Conservation (phyloP, 1,140 invertebrate genomes). For the Orchesella cincta region DNA sequence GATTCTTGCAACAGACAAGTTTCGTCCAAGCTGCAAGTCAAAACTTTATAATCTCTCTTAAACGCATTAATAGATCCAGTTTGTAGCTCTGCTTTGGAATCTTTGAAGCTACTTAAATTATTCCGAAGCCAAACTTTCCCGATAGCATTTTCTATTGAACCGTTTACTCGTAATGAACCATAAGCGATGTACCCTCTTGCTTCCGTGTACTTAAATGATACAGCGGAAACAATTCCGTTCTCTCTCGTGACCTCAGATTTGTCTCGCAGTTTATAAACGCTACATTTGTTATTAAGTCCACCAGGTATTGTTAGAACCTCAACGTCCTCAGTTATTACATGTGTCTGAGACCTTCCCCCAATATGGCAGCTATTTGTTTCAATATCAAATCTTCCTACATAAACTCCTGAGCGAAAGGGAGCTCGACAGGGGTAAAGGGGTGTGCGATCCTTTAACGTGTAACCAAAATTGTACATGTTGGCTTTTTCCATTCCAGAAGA, state of each 20-base stretch:
- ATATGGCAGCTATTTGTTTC: not conserved
- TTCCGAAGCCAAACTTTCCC: not conserved
- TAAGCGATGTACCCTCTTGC: not conserved
- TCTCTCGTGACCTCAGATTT: not conserved
- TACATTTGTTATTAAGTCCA: not conserved
- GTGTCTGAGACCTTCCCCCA: not conserved
- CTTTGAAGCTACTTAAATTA: no score
- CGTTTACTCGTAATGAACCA: not conserved
- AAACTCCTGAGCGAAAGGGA: not conserved
- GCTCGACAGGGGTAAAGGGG: not conserved
- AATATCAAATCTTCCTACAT: not conserved
- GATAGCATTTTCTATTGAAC: not conserved
- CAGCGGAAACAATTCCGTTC: not conserved
- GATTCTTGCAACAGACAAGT: no score
- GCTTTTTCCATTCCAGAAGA: not conserved
- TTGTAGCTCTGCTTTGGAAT: no score
- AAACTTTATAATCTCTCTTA: no score
- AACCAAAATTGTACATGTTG: conserved; percentile 8
- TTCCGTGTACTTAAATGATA: not conserved
- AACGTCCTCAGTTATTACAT: not conserved
- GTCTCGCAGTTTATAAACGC: not conserved
- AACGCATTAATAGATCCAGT: no score
- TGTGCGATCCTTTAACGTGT: not conserved
- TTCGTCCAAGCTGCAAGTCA: no score
- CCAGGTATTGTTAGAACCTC: not conserved